Evolutionary conservation across 2,797 vertebrate species (phyloP).

Genomic region (Sylvia borin): DNA sequence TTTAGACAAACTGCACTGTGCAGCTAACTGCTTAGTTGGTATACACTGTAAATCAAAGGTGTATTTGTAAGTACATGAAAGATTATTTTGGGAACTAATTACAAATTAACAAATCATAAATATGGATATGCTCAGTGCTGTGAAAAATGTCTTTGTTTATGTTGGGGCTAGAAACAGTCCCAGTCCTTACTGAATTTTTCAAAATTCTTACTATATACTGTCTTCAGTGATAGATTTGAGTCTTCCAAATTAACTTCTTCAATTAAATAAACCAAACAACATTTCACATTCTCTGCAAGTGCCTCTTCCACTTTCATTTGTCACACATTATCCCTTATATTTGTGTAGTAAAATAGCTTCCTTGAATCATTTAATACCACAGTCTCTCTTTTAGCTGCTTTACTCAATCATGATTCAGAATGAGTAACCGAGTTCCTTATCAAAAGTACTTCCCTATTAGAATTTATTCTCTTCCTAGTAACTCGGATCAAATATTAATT

Average conservation of each 20-base stretch:
- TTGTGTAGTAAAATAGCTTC: slow-evolving; percentile 5
- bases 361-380: not conserved
- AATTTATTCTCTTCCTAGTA: not conserved
- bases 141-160: not conserved
- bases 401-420: not conserved
- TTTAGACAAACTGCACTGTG: slow-evolving; percentile 19
- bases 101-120: slow-evolving; percentile 42
- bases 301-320: not conserved
- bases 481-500: slow-evolving; percentile 4
- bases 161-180: not conserved
- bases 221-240: not conserved
- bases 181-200: not conserved
- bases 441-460: not conserved
- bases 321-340: not conserved
- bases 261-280: not conserved
- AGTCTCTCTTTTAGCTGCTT: not conserved
- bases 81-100: slow-evolving; percentile 47
- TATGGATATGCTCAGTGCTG: not conserved
- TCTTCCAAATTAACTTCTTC: not conserved
- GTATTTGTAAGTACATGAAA: slow-evolving; percentile 16
- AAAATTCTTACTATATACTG: not conserved
- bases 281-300: not conserved
- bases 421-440: not conserved
- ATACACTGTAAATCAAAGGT: slow-evolving; percentile 34
- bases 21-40: not conserved